Evolutionary conservation across 2,888 invertebrate genomes (phyloP).

Genomic region (Hymenopus coronatus): DNA sequence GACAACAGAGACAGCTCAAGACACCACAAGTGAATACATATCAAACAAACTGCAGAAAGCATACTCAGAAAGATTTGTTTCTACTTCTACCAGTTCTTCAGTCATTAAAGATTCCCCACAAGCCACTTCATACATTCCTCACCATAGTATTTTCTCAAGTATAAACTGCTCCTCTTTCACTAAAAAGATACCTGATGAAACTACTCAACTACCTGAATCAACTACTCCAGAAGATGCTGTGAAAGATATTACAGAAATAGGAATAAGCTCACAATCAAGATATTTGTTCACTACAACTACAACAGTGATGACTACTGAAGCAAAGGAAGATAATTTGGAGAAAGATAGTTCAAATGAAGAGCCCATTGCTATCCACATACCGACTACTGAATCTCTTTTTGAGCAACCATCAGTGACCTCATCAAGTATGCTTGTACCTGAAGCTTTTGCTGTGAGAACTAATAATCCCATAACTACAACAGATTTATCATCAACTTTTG

Average conservation of each 20-base stretch:
- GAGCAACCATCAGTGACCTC: neutral
- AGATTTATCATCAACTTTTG: neutral
- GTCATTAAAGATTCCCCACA: neutral
- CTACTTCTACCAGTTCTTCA: neutral
- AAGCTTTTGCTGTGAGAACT: neutral
- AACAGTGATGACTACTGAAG: neutral
- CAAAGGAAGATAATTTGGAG: neutral
- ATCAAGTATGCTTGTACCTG: neutral
- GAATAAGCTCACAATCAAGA: too few relatives aligned
- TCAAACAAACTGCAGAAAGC: neutral
- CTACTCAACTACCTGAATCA: neutral
- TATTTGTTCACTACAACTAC: neutral
- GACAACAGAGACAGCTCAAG: neutral
- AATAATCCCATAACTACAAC: neutral
- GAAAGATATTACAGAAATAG: neutral
- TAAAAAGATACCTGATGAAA: neutral
- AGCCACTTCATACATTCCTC: neutral
- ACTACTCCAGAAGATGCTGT: too few relatives aligned
- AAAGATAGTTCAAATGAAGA: neutral
- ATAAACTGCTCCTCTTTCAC: neutral
- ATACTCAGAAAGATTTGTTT: neutral
- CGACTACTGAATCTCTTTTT: neutral
- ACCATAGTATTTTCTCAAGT: neutral
- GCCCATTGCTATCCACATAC: neutral
- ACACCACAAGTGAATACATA: neutral